phyloP scores from a whole-genome alignment of 30 jellyfish, hydroid and myxozoan species.

The Aurelia coerulea region DNA sequence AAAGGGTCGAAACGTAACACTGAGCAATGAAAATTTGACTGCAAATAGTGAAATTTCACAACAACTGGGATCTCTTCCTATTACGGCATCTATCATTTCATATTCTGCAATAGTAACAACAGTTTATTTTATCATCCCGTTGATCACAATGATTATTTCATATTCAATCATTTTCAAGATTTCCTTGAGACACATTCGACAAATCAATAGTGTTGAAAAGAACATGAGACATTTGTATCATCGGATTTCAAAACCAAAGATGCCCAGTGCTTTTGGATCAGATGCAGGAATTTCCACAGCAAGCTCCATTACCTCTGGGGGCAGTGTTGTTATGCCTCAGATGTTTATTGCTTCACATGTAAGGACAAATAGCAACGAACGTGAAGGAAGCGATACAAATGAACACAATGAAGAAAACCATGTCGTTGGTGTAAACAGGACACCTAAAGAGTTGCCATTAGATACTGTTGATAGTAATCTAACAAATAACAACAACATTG shows the following conservation, averaged over 20 bases:
- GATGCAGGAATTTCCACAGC: constrained; percentile 12
- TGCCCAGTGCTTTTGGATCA: neutral
- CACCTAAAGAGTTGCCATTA: no score
- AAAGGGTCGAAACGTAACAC: neutral
- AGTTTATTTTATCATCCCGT: constrained; percentile 37
- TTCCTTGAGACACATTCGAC: constrained; percentile 61
- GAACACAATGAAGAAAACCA: neutral
- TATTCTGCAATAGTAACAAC: constrained; percentile 33
- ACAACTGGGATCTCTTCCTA: neutral
- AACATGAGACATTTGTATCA: constrained; percentile 46
- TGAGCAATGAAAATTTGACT: neutral
- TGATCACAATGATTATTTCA: constrained; percentile 37
- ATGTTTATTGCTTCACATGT: neutral
- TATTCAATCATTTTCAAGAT: constrained; percentile 61
- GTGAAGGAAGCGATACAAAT: neutral
- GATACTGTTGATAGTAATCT: no score
- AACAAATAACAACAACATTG: no score
- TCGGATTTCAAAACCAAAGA: constrained; percentile 4
- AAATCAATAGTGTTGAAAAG: constrained; percentile 42
- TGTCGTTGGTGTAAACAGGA: no score
- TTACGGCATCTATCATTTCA: neutral
- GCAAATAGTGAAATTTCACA: neutral
- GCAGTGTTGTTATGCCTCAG: neutral
- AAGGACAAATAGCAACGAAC: neutral
- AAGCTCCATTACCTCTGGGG: constrained; percentile 20